Base-by-base conservation (phyloP, 2,797 vertebrate species). In the Scyliorhinus canicula region DNA sequence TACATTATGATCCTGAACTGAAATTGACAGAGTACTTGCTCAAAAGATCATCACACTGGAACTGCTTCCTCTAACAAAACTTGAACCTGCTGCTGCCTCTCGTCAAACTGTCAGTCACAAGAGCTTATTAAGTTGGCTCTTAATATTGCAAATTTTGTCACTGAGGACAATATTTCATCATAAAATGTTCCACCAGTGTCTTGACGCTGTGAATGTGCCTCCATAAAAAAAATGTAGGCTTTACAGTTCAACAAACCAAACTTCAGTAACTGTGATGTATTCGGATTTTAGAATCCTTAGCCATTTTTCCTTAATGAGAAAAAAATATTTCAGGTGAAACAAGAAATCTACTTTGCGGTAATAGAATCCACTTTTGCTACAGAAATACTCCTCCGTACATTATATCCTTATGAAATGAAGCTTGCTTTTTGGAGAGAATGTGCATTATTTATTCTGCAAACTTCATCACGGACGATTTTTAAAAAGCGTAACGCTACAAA, bases 1-100 rank as follows among this genome's bases (percentile, higher is more conserved):
- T 82, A 82, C 79, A 82, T 82, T 82, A 82, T 82, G 79, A 82
- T 82, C 79, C 79, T 82, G 79, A 82, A 82, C 79, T 82, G 79
- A 82, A 82, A 82, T 82, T 82, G 79, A 82, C 79, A 82, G 79
- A 82, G 79, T 82, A 82, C 79, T 82, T 82, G 19, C 60, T 91
- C 60, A 44, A 91, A 65, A 91, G 60, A 91, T 65, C 79, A 82
- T 82, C 79, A 82, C 79, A 82, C 79, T 82, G 79, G 79, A 82
- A 82, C 79, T 82, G 79, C 79, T 47, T 65, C 88, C 88, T 65
- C 57, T 65, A 65, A 63, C n/a, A 91, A 65, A 88, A 60, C 31
- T 88, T 88, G 52, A 88, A 91, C 47, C 60, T 65, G 35, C 86
- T n/a, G 60, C 44, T 93, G 63, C 21, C 44, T 94, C 40, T 52